A percentile compares a stretch with the other conserved stretches of the same genome.
Conservation (phyloP, 2,113 vertebrate species). For the Microtus ochrogaster region DNA sequence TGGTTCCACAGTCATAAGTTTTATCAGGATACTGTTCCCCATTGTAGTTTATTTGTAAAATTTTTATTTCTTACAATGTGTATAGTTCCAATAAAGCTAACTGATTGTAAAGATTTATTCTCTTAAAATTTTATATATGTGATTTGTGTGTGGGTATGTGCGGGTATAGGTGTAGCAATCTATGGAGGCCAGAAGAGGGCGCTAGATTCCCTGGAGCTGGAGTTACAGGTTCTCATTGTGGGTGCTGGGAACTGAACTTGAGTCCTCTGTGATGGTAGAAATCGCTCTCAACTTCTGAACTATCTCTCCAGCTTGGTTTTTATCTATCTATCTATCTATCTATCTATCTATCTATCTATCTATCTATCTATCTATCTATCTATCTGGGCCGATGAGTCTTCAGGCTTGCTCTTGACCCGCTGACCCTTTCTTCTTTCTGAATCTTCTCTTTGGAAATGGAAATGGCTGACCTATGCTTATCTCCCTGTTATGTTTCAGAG, state of each 20-base stretch:
- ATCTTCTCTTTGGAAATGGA: not conserved
- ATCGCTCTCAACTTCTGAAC: not conserved
- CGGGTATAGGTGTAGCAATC: not conserved
- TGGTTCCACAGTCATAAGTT: not conserved
- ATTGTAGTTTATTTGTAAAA: not conserved
- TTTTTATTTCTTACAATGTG: not conserved
- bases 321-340: not conserved
- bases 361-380: not conserved
- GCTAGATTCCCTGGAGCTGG: not conserved
- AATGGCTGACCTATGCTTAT: not conserved
- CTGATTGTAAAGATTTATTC: not conserved
- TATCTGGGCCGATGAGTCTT: not conserved
- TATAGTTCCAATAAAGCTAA: not conserved
- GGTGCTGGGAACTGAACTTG: not conserved
- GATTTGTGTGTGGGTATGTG: not conserved
- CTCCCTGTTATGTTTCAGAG: not conserved
- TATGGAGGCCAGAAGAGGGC: not conserved
- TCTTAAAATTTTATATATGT: not conserved
- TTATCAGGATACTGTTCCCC: not conserved
- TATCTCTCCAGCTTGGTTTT: not conserved
- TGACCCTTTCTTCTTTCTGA: not conserved
- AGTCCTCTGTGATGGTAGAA: not conserved
- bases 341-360: not conserved
- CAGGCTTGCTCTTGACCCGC: not conserved
- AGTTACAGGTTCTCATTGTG: not conserved